Evolutionary conservation across 1,140 invertebrate genomes (phyloP).

Genomic region (Conus betulinus): DNA sequence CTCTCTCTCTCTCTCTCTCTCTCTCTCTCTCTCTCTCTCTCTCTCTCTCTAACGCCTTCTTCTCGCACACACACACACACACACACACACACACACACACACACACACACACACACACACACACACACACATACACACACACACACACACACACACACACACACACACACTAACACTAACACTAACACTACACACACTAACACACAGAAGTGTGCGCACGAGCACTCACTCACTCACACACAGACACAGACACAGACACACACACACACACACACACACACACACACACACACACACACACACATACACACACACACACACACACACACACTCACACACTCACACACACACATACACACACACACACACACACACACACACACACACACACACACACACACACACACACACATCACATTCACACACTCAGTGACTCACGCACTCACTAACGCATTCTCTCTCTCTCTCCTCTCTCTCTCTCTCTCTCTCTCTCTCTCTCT

Average conservation of each 20-base stretch:
- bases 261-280: background rate
- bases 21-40: too few species aligned
- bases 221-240: slow-evolving; percentile 26
- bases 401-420: background rate
- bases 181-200: slow-evolving; percentile 30
- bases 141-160: background rate
- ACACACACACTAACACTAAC: slow-evolving; percentile 32
- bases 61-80: slow-evolving; percentile 16
- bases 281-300: slow-evolving; percentile 21
- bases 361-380: background rate
- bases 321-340: slow-evolving; percentile 20
- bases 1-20: too few species aligned
- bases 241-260: too few species aligned
- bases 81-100: slow-evolving; percentile 27
- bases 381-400: slow-evolving; percentile 29
- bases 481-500: too few species aligned
- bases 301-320: slow-evolving; percentile 27
- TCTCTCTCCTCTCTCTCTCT: too few species aligned
- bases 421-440: background rate
- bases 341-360: slow-evolving; percentile 10
- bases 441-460: too few species aligned
- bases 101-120: slow-evolving; percentile 26
- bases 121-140: background rate
- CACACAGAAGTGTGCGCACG: slow-evolving; percentile 7
- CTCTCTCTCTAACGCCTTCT: too few species aligned